These are phyloP conservation scores for Junonia oenone DNA, from an alignment of 2,888 invertebrate species.

Conservation along the genomic window DNA sequence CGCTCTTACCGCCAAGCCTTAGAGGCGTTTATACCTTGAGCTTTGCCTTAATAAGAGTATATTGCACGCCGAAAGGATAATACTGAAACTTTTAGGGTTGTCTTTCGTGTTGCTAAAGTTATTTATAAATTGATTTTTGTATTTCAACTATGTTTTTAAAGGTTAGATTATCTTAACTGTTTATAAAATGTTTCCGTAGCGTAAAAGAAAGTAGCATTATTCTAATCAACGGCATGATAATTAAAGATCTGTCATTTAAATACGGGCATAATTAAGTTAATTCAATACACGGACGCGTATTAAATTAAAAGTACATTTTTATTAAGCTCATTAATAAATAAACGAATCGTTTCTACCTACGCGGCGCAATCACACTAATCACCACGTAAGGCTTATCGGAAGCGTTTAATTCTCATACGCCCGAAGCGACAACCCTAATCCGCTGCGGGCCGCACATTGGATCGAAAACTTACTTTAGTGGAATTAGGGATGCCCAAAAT, in stretches of 20 bases:
- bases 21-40: slow-evolving; percentile 11
- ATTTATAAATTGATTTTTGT: neutral
- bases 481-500: no score
- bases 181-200: neutral
- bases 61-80: slow-evolving; percentile 17
- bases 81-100: slow-evolving; percentile 18
- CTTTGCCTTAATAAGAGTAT: slow-evolving; percentile 1
- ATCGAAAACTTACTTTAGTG: no score
- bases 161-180: no score
- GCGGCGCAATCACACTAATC: slow-evolving; percentile 28
- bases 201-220: neutral
- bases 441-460: slow-evolving; percentile 56
- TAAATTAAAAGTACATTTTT: slow-evolving; percentile 1
- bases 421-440: slow-evolving; percentile 35
- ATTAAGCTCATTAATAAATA: slow-evolving; percentile 16
- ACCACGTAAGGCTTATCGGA: slow-evolving; percentile 30
- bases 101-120: neutral
- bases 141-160: no score
- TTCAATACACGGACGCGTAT: neutral
- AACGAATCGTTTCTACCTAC: slow-evolving; percentile 21
- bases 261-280: neutral
- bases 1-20: slow-evolving; percentile 3
- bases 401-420: slow-evolving; percentile 24
- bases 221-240: neutral
- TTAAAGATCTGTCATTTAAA: neutral